These are phyloP conservation scores for Pollimyrus isidori DNA, from an alignment of 2,113 vertebrate genomes.

Conservation along the genomic window DNA sequence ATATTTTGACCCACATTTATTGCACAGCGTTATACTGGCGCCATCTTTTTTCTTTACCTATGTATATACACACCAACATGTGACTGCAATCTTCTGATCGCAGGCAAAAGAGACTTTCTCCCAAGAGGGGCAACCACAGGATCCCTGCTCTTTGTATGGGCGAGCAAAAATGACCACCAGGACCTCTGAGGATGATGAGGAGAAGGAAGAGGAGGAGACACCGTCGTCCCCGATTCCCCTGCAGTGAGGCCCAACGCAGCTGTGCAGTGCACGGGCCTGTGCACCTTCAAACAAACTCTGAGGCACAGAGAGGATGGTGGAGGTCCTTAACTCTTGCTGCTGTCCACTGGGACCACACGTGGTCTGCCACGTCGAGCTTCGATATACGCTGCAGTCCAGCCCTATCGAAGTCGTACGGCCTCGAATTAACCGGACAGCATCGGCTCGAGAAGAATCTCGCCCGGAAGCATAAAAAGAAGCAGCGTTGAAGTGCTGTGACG, in stretches of 20 bases:
- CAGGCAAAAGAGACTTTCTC: neutral
- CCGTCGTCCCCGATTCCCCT: neutral
- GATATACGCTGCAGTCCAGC: conserved; percentile 24
- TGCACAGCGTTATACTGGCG: neutral
- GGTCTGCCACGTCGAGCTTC: conserved; percentile 18
- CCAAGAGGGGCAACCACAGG: neutral
- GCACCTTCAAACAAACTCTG: neutral
- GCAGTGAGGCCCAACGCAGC: neutral
- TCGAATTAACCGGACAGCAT: neutral
- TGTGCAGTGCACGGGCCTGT: neutral
- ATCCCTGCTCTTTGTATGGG: neutral
- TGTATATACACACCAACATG: neutral
- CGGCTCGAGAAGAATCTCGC: neutral
- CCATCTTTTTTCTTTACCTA: neutral
- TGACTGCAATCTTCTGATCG: no score
- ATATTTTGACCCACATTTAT: neutral
- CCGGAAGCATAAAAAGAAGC: neutral
- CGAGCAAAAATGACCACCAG: neutral
- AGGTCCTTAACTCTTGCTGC: neutral
- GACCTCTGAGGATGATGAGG: neutral
- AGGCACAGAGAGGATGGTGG: neutral
- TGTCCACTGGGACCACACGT: conserved; percentile 27
- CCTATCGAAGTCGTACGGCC: neutral
- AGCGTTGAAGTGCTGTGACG: neutral
- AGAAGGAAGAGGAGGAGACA: neutral